A percentile compares a stretch with the other conserved stretches of the same genome.
phyloP scores from a whole-genome alignment of 2,888 invertebrate genomes.

The Bombyx huttoni region DNA sequence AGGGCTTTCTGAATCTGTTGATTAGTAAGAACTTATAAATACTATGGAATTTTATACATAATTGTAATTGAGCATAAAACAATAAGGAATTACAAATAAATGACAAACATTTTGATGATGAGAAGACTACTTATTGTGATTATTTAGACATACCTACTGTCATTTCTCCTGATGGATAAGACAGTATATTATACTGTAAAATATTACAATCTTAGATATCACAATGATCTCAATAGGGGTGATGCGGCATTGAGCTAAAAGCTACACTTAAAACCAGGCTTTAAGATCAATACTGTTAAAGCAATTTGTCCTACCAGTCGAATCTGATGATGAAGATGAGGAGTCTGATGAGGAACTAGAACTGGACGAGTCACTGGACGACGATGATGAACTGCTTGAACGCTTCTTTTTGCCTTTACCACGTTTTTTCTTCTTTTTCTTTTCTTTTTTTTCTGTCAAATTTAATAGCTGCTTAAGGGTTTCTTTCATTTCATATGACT shows the following conservation, averaged over 20 bases:
- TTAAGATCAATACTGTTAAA: no score
- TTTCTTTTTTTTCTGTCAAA: conserved; percentile 75
- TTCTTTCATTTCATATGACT: conserved; percentile 76
- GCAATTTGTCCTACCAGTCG: conserved; percentile 43
- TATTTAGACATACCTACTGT: no score
- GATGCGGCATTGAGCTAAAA: no score
- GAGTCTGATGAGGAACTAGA: conserved; percentile 73
- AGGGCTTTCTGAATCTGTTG: conserved; percentile 63
- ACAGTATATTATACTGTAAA: no score
- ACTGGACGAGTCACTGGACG: conserved; percentile 78
- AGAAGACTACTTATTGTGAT: no score
- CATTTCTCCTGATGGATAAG: no score
- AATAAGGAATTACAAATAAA: background rate
- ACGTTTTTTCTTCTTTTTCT: conserved; percentile 77
- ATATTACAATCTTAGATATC: no score
- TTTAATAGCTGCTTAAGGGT: conserved; percentile 76
- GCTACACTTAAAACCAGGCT: no score
- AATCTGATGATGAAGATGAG: conserved; percentile 73
- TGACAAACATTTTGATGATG: no score
- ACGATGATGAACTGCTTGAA: conserved; percentile 77
- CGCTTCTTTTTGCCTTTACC: conserved; percentile 77
- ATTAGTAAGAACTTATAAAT: background rate
- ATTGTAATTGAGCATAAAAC: background rate
- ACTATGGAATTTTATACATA: background rate
- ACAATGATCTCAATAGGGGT: no score